Percentiles rank a stretch among this genome's conserved stretches.
These are phyloP conservation scores for Cyclopterus lumpus DNA, from an alignment of 2,797 vertebrate genomes.

Conservation along the genomic window DNA sequence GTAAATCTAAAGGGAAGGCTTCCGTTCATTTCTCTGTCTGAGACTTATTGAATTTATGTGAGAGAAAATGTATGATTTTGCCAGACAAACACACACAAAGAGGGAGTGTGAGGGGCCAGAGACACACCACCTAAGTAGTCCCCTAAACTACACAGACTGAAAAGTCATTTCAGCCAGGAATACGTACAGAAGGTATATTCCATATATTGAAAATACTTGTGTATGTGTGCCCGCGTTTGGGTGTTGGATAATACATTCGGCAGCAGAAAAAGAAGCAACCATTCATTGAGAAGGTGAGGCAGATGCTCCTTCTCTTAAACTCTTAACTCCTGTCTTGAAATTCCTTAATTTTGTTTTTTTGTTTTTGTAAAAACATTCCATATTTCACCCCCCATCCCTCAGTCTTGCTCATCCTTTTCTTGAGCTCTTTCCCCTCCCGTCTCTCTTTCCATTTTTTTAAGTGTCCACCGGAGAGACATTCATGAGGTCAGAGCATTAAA, in stretches of 20 bases:
- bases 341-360: rapidly evolving
- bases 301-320: neutral
- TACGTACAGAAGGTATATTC: constrained; percentile 14
- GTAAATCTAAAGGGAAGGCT: constrained; percentile 61
- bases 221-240: neutral
- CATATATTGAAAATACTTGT: constrained; percentile 7
- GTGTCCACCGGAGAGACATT: constrained; percentile 56
- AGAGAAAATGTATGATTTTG: constrained; percentile 53
- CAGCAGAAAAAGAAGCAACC: constrained; percentile 29
- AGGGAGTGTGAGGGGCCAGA: constrained; percentile 29
- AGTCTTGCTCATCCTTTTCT: neutral
- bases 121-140: constrained; percentile 27
- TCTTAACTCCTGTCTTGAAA: too few relatives aligned
- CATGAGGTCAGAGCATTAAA: constrained; percentile 50
- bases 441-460: constrained; percentile 38
- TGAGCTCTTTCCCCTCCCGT: constrained; percentile 29
- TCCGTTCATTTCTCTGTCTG: constrained; percentile 52
- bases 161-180: constrained; percentile 41
- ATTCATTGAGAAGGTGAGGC: constrained; percentile 19
- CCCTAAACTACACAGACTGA: constrained; percentile 41
- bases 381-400: neutral
- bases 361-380: neutral
- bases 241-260: constrained; percentile 20
- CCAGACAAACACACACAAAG: constrained; percentile 45
- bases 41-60: constrained; percentile 62